These are phyloP conservation scores for Chiloscyllium plagiosum DNA, from an alignment of 2,113 vertebrate species.

Conservation along the genomic window DNA sequence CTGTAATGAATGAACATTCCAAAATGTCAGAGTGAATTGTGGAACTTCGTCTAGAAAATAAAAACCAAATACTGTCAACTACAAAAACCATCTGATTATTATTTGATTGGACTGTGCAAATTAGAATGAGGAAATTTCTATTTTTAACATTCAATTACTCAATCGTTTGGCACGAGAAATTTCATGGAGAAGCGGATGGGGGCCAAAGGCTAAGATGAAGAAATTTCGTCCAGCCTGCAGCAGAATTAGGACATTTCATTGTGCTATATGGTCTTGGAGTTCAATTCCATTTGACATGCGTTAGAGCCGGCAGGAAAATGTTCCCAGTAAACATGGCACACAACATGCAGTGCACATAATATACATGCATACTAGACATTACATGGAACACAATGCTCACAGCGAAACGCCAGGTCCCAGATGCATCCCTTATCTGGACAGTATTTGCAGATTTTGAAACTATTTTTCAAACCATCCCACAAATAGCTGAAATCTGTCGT, in stretches of 20 bases:
- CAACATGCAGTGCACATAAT: background rate
- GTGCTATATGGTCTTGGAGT: background rate
- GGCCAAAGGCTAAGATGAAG: background rate
- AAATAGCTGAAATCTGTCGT: background rate
- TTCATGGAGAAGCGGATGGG: background rate
- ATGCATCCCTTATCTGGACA: too few relatives aligned
- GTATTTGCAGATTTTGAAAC: background rate
- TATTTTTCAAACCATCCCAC: background rate
- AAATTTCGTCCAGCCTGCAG: background rate
- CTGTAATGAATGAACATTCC: background rate
- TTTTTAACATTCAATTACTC: background rate
- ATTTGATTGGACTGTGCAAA: background rate
- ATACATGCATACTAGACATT: background rate
- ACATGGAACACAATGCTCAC: background rate
- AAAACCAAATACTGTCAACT: background rate
- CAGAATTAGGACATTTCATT: background rate
- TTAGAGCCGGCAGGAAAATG: background rate
- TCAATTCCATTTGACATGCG: background rate
- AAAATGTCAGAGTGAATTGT: background rate
- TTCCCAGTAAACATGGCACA: slow-evolving; percentile 8
- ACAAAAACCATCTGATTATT: background rate
- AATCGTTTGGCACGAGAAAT: background rate
- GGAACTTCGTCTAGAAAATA: background rate
- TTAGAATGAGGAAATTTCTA: background rate
- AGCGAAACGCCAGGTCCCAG: background rate